Evolutionary conservation across 2,113 vertebrate species (phyloP).

Genomic region (Trichechus manatus): DNA sequence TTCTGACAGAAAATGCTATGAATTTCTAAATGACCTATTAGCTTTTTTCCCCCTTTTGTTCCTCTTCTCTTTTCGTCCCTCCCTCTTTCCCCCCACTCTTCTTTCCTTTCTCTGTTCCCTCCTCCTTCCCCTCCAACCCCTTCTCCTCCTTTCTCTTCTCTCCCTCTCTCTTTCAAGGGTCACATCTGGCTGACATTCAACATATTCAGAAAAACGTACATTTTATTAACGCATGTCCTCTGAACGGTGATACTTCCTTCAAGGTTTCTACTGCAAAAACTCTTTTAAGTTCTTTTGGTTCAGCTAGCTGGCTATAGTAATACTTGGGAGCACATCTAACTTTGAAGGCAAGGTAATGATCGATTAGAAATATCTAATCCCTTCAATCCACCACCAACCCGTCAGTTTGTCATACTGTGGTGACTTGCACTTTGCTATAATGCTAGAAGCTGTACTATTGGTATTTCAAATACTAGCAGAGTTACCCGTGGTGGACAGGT

Average conservation of each 20-base stretch:
- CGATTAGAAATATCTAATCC: background rate
- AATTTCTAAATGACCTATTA: background rate
- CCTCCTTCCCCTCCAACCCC: too few relatives aligned
- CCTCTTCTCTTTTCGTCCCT: background rate
- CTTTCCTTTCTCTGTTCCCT: too few relatives aligned
- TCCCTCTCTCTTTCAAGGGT: background rate
- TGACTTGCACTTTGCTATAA: too few relatives aligned
- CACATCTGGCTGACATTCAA: background rate
- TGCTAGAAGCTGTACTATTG: too few relatives aligned
- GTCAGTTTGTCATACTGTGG: too few relatives aligned
- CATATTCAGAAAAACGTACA: background rate
- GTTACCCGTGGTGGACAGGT: too few relatives aligned
- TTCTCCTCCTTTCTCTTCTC: rapidly evolving
- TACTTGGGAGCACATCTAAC: background rate
- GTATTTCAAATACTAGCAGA: too few relatives aligned
- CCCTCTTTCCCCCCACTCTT: too few relatives aligned
- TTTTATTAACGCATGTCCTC: background rate
- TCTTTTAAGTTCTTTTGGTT: background rate
- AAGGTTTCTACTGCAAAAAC: background rate
- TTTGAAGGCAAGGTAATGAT: background rate
- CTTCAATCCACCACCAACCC: background rate
- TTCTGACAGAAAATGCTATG: background rate
- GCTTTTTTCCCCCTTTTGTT: background rate
- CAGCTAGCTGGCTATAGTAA: too few relatives aligned
- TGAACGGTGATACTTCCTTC: background rate